phyloP scores from a whole-genome alignment of 2,797 vertebrate species.

The Dendrocincla fuliginosa region DNA sequence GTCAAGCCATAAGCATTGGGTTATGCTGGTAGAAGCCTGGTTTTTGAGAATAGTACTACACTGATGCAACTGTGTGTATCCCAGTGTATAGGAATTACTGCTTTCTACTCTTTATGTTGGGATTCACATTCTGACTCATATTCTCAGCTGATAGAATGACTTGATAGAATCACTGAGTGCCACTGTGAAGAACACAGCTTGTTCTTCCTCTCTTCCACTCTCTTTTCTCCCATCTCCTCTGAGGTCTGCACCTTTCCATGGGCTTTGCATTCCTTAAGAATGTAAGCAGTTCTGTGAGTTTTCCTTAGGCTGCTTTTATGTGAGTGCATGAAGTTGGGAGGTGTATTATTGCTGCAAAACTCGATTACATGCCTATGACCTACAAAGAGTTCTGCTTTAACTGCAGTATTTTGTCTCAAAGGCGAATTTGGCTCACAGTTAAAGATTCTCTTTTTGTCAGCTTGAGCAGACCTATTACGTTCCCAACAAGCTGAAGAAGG shows the following conservation, averaged over 20 bases:
- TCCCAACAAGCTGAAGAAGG: neutral
- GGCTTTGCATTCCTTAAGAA: neutral
- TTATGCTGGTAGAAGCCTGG: neutral
- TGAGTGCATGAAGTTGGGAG: neutral
- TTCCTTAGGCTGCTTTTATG: neutral
- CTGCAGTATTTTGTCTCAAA: neutral
- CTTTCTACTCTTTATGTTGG: neutral
- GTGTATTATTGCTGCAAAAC: neutral
- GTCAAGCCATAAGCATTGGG: neutral
- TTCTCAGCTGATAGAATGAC: neutral
- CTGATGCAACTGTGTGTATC: neutral
- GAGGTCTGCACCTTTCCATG: neutral
- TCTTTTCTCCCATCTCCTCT: neutral
- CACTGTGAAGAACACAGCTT: neutral
- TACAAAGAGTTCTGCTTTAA: neutral
- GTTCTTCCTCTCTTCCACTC: neutral
- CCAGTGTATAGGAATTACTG: neutral
- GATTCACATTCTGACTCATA: neutral
- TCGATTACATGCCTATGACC: rapidly evolving
- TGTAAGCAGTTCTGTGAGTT: neutral
- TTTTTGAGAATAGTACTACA: neutral
- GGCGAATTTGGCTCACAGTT: neutral
- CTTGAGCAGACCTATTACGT: neutral
- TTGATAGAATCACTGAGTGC: neutral
- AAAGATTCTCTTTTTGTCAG: neutral